Percentiles rank a stretch among this genome's conserved stretches.
These are phyloP conservation scores for Clarias platycephalus DNA, from an alignment of 2,797 vertebrate genomes.

Conservation along the genomic window DNA sequence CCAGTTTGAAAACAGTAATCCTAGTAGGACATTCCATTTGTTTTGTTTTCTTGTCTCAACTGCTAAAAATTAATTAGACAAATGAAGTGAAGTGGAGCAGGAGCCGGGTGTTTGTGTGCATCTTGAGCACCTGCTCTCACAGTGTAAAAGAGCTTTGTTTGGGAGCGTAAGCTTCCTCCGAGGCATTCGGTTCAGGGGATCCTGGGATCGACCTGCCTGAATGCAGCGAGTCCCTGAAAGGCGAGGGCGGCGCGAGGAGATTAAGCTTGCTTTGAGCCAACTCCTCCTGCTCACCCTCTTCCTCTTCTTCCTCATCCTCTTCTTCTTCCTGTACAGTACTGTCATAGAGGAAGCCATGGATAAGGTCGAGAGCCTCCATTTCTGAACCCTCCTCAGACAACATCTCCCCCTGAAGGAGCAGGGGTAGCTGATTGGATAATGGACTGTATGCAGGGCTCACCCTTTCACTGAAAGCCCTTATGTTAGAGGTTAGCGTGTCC, in stretches of 20 bases:
- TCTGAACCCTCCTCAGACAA: slow-evolving; percentile 72
- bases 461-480: slow-evolving; percentile 72
- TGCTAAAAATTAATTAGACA: slow-evolving; percentile 25
- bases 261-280: slow-evolving; percentile 77
- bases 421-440: slow-evolving; percentile 69
- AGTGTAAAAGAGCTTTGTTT: slow-evolving; percentile 97
- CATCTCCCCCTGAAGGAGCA: slow-evolving; percentile 69
- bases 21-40: slow-evolving; percentile 26
- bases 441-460: slow-evolving; percentile 66
- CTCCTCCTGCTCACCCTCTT: slow-evolving; percentile 68
- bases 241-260: slow-evolving; percentile 91
- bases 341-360: slow-evolving; percentile 86
- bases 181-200: slow-evolving; percentile 69
- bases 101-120: not conserved
- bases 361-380: slow-evolving; percentile 85
- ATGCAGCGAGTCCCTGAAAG: slow-evolving; percentile 93
- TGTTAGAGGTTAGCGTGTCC: slow-evolving; percentile 77
- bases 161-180: slow-evolving; percentile 47
- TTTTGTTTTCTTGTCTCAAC: slow-evolving; percentile 7
- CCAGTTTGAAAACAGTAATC: slow-evolving; percentile 39
- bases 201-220: slow-evolving; percentile 83
- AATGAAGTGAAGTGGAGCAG: slow-evolving; percentile 4
- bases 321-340: slow-evolving; percentile 75
- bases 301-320: slow-evolving; percentile 60
- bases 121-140: slow-evolving; percentile 72